Evolutionary conservation across 2,113 vertebrate genomes (phyloP).

Genomic region (Kryptolebias marmoratus): DNA sequence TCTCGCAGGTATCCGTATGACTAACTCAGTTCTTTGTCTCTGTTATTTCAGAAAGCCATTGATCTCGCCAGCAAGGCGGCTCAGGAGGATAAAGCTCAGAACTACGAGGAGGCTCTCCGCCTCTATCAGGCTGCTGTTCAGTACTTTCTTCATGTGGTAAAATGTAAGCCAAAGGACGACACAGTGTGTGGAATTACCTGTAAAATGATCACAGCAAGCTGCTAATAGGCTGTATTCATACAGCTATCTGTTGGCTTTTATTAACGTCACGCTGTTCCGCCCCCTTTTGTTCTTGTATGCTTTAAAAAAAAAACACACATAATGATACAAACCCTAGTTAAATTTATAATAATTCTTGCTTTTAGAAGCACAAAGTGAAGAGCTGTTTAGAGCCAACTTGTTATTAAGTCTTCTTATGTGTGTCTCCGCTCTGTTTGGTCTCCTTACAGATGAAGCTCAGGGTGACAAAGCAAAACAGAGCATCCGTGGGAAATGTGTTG

Average conservation of each 20-base stretch:
- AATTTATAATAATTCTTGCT: no score
- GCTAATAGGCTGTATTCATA: no score
- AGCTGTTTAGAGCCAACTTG: no score
- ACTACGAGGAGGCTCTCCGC: conserved; percentile 93
- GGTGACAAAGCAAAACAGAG: conserved; percentile 93
- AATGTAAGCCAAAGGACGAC: conserved; percentile 84
- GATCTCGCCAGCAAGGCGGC: conserved; percentile 94
- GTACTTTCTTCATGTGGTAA: conserved; percentile 96
- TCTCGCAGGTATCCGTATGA: neutral
- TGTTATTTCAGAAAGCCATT: conserved; percentile 91
- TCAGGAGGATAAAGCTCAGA: conserved; percentile 95
- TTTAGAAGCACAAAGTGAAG: no score
- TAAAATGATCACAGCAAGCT: neutral
- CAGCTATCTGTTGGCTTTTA: no score
- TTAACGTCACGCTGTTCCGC: no score
- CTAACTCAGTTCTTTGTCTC: conserved; percentile 6
- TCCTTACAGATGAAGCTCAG: conserved; percentile 91
- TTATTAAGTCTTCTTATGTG: neutral
- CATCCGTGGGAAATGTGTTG: conserved; percentile 90
- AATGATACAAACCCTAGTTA: no score
- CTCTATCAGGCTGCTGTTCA: conserved; percentile 94
- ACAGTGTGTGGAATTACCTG: no score
- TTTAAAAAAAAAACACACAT: no score
- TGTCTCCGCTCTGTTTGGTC: neutral
- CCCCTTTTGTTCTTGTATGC: no score